Evolutionary conservation across 2,797 vertebrate genomes (phyloP).

Genomic region (Gephyroberyx darwinii): DNA sequence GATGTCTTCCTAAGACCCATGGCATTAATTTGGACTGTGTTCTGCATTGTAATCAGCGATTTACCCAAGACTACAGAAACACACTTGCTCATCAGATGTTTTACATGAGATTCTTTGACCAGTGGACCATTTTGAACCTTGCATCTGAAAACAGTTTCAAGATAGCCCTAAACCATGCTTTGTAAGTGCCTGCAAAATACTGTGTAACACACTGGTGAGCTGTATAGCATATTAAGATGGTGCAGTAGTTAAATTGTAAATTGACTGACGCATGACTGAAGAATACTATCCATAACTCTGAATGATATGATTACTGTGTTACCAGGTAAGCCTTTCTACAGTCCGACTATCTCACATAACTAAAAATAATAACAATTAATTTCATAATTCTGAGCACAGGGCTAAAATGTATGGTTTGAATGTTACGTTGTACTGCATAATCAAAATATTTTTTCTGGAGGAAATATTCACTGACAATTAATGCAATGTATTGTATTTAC

Average conservation of each 20-base stretch:
- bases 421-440: constrained; percentile 31
- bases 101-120: constrained; percentile 30
- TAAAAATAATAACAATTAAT: constrained; percentile 9
- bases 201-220: constrained; percentile 37
- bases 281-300: constrained; percentile 40
- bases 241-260: constrained; percentile 53
- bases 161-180: constrained; percentile 59
- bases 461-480: constrained; percentile 40
- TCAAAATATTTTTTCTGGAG: constrained; percentile 15
- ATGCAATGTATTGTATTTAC: constrained; percentile 49
- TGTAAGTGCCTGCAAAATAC: constrained; percentile 76
- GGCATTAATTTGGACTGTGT: constrained; percentile 36
- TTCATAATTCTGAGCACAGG: constrained; percentile 38
- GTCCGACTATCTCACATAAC: constrained; percentile 36
- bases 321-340: constrained; percentile 61
- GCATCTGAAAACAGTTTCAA: constrained; percentile 38
- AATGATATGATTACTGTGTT: constrained; percentile 44
- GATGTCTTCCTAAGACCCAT: constrained; percentile 54
- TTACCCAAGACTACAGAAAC: constrained; percentile 48
- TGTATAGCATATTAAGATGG: constrained; percentile 37
- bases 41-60: constrained; percentile 39
- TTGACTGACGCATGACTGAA: constrained; percentile 64
- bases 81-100: constrained; percentile 9
- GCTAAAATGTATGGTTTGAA: constrained; percentile 48
- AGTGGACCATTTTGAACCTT: constrained; percentile 45